These are phyloP conservation scores for Aphodius granarius DNA, from an alignment of 2,888 invertebrate species.

Conservation along the genomic window DNA sequence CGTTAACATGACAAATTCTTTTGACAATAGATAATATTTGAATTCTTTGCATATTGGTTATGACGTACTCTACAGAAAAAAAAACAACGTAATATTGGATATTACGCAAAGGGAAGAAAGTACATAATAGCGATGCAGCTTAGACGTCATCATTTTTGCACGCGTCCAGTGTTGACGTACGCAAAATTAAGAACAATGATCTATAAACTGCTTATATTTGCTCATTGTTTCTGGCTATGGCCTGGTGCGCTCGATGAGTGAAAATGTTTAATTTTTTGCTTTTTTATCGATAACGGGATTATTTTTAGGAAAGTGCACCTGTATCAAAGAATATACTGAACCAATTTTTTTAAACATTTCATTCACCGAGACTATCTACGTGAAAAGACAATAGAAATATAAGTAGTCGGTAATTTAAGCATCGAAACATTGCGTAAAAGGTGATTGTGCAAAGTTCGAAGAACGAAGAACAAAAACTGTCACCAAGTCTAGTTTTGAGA, in stretches of 20 bases:
- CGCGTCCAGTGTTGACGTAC: neutral
- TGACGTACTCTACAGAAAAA: neutral
- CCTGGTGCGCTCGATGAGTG: neutral
- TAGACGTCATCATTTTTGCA: neutral
- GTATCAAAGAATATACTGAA: neutral
- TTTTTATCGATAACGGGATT: neutral
- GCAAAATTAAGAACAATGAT: conserved; percentile 22
- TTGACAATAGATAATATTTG: neutral
- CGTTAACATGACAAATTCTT: neutral
- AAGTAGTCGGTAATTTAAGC: too few relatives aligned
- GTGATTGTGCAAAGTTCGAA: neutral
- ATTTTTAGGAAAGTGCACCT: neutral
- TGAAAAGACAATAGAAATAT: too few relatives aligned
- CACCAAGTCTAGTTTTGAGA: neutral
- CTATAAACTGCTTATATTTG: conserved; percentile 17
- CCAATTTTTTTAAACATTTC: too few relatives aligned
- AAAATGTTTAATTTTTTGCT: neutral
- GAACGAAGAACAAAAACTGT: neutral
- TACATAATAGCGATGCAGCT: neutral
- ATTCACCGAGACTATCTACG: too few relatives aligned
- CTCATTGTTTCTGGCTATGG: neutral
- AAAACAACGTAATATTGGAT: neutral
- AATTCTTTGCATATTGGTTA: neutral
- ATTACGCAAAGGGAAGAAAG: neutral
- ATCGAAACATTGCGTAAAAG: neutral